Evolutionary conservation across 37 sponge, comb jelly and placozoan species (phyloP).

Genomic region (Petrosia ficiformis): DNA sequence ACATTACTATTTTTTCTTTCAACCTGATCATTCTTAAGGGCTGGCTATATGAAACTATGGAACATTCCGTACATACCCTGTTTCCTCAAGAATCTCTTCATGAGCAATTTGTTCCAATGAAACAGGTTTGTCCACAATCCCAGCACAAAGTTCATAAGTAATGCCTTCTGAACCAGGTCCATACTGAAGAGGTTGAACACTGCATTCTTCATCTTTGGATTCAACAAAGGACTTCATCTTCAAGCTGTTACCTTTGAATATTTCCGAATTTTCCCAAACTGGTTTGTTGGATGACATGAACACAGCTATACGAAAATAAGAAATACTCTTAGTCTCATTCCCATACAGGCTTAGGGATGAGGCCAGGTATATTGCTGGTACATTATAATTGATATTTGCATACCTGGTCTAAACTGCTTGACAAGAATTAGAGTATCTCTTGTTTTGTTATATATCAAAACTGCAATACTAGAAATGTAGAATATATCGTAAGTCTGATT

Average conservation of each 20-base stretch:
- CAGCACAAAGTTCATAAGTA: conserved; percentile 95
- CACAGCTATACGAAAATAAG: conserved; percentile 48
- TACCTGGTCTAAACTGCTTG: conserved; percentile 94
- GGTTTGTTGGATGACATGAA: conserved; percentile 53
- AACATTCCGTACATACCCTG: no score
- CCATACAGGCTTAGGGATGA: neutral
- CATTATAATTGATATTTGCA: neutral
- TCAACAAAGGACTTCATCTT: conserved; percentile 35
- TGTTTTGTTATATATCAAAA: conserved; percentile 80
- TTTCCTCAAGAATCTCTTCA: conserved; percentile 86
- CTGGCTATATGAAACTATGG: neutral
- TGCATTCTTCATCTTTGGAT: neutral
- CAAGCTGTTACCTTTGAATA: conserved; percentile 32
- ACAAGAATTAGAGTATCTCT: conserved; percentile 78
- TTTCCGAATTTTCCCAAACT: conserved; percentile 38
- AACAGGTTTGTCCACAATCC: conserved; percentile 78
- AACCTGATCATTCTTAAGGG: no score
- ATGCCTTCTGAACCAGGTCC: conserved; percentile 60
- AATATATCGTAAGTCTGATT: neutral
- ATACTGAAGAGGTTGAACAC: conserved; percentile 14
- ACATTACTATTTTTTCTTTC: no score
- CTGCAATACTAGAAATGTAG: conserved; percentile 63
- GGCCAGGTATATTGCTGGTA: no score
- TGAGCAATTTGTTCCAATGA: conserved; percentile 75
- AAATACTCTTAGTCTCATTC: neutral